phyloP scores from a whole-genome alignment of 2,888 invertebrate genomes.

The Argyresthia albistria region DNA sequence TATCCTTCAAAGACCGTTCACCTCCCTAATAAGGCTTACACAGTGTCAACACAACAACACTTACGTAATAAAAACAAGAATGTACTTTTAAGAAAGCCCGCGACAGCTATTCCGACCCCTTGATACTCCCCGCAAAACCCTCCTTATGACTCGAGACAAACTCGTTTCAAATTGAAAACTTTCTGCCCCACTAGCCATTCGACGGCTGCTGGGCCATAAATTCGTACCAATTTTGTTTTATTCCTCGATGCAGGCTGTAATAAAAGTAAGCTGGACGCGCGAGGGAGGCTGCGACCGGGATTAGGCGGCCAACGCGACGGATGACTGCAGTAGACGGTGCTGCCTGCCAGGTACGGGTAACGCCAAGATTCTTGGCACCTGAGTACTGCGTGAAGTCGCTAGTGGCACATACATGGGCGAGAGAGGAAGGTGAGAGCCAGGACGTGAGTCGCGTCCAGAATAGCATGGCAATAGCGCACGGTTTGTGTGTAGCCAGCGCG shows the following conservation, averaged over 20 bases:
- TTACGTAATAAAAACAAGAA: conserved; percentile 67
- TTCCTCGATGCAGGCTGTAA: conserved; percentile 68
- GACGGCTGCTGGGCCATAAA: conserved; percentile 64
- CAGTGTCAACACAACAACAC: conserved; percentile 24
- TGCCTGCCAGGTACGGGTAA: too few relatives aligned
- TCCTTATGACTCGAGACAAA: conserved; percentile 67
- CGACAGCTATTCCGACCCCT: conserved; percentile 59
- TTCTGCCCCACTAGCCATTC: conserved; percentile 66
- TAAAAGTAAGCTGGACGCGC: conserved; percentile 73
- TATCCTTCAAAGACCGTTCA: background rate
- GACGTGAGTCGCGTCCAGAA: too few relatives aligned
- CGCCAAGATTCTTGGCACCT: too few relatives aligned
- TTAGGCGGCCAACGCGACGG: conserved; percentile 50
- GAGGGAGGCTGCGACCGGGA: conserved; percentile 64
- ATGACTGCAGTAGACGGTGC: too few relatives aligned
- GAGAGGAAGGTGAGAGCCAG: too few relatives aligned
- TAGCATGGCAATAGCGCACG: too few relatives aligned
- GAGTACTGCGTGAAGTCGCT: too few relatives aligned
- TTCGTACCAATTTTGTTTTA: conserved; percentile 72
- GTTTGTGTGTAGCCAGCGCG: too few relatives aligned
- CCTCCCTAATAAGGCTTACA: conserved; percentile 1
- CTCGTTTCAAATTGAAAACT: conserved; percentile 73
- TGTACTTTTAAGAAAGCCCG: conserved; percentile 67
- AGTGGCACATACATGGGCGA: too few relatives aligned
- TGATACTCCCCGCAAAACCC: conserved; percentile 62